Evolutionary conservation across 2,113 vertebrate genomes (phyloP), one percentile per base, ranked within the genome.

Genomic region (Psettodes erumei): DNA sequence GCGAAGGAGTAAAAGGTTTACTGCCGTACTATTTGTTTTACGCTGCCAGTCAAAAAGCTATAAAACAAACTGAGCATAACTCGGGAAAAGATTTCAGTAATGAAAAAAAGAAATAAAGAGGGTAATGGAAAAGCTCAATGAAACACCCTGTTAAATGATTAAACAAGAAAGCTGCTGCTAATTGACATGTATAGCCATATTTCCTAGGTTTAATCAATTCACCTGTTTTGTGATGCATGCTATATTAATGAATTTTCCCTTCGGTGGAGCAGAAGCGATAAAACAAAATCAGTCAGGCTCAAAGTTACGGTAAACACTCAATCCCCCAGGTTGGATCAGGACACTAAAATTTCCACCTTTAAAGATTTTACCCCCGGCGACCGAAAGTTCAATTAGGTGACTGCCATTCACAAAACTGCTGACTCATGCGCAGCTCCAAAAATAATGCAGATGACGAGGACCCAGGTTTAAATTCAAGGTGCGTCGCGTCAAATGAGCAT

Each of bases 171-270:
- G 18, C 15, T 60, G 43, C 35, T 53, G 30, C 60, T 85, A 87
- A 86, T 90, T 86, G 81, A 86, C 82, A 86, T 87, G 89, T 82
- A 79, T 16, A 58, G 79, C 55, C 58, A 66, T 63, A 71, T 85
- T 86, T 75, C 64, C 30, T 50, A 64, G 7, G 0, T 73, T 89
- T 78, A 84, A 87, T 86, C 63, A 77, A 86, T 84, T 53, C 71
- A 21, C 40, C 8, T 37, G 50, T 67, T 78, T 84, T 47, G 58
- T 64, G 68, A 89, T 79, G 79, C 84, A 73, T 77, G 38, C 64
- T 64, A 63, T 64, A 86, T 85, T 89, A 89, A 90, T 90, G 60
- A 85, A 86, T 81, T 77, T 75, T 71, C 74, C 80, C 75, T 56
- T 84, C 40, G 43, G 65, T 76, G 78, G 59, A 80, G 86, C 77